Evolutionary conservation across 2,888 invertebrate species (phyloP).

Genomic region (Volucella zonaria): DNA sequence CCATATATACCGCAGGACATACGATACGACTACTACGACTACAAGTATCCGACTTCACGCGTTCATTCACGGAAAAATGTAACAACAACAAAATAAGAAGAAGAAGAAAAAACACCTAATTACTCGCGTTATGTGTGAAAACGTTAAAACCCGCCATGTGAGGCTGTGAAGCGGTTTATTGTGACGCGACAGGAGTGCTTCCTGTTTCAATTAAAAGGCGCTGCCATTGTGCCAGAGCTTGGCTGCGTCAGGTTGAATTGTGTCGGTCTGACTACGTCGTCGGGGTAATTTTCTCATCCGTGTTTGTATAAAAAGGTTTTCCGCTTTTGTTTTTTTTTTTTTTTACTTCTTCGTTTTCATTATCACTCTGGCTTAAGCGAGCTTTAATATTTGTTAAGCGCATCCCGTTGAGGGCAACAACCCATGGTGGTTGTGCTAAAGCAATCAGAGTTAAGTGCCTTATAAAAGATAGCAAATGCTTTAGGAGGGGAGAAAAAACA

Average conservation of each 20-base stretch:
- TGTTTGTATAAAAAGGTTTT: constrained; percentile 52
- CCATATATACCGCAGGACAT: constrained; percentile 5
- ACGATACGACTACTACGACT: too few species aligned
- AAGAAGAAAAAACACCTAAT: constrained; percentile 62
- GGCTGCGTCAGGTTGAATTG: too few species aligned
- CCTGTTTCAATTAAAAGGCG: constrained; percentile 70
- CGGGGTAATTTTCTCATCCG: constrained; percentile 67
- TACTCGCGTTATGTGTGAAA: constrained; percentile 73
- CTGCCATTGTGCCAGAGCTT: constrained; percentile 8
- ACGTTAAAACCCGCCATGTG: constrained; percentile 52
- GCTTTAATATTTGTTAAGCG: constrained; percentile 36
- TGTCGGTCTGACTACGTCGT: not conserved
- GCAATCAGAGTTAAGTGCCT: constrained; percentile 19
- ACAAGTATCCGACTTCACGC: constrained; percentile 61
- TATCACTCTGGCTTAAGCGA: constrained; percentile 24
- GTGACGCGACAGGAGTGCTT: constrained; percentile 60
- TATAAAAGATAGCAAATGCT: not conserved
- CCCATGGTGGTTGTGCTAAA: constrained; percentile 15
- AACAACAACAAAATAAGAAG: not conserved
- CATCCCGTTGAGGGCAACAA: constrained; percentile 28
- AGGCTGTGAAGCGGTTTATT: constrained; percentile 45
- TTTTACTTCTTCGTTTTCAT: constrained; percentile 54
- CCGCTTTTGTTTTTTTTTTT: too few species aligned
- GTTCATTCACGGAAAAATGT: constrained; percentile 21
- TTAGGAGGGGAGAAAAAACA: too few species aligned